Evolutionary conservation across 2,797 vertebrate species (phyloP).

Genomic region (Centroberyx gerrardi): DNA sequence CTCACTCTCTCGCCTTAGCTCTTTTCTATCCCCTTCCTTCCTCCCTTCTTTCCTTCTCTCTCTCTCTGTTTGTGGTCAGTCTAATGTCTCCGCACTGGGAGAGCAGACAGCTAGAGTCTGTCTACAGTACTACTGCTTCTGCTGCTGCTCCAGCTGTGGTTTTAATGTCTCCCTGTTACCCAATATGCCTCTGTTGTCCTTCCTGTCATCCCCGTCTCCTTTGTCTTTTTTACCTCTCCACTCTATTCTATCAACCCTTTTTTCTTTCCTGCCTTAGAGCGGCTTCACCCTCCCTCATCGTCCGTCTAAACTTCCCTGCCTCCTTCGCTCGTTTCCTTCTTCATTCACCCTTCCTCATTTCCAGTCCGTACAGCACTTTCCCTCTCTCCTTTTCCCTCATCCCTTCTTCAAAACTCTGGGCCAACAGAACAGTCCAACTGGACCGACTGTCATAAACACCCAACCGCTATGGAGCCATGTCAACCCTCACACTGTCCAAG

Average conservation of each 20-base stretch:
- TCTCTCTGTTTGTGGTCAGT: not conserved
- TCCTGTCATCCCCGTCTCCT: no score
- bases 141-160: not conserved
- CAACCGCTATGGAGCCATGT: not conserved
- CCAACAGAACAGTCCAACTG: not conserved
- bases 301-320: not conserved
- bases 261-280: no score
- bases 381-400: conserved; percentile 50
- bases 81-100: not conserved
- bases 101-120: not conserved
- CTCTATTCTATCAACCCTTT: no score
- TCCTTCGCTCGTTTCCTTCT: not conserved
- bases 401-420: conserved; percentile 24
- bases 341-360: not conserved
- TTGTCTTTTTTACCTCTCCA: no score
- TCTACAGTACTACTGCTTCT: not conserved
- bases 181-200: no score
- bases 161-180: not conserved
- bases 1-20: not conserved
- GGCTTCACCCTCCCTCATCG: no score
- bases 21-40: not conserved
- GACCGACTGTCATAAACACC: not conserved
- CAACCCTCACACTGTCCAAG: not conserved
- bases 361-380: conserved; percentile 4
- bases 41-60: not conserved